Base-by-base conservation (phyloP, 2,797 vertebrate genomes). In the Moxostoma hubbsi region DNA sequence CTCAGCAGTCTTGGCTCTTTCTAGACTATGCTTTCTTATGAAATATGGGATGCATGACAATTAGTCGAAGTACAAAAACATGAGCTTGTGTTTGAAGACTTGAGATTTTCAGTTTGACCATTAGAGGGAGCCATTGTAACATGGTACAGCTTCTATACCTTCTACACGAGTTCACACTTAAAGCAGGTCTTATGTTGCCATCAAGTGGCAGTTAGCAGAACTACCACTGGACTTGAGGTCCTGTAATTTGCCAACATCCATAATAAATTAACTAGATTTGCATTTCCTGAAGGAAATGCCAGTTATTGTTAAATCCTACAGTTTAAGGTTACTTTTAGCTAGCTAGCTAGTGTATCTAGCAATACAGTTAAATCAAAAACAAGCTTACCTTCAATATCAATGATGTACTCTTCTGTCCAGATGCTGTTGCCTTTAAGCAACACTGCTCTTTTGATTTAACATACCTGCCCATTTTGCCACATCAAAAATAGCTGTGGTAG, bases 71-170 rank as follows among this genome's bases (percentile, higher is more conserved):
- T 2, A 24, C 45, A 1, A 50, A 50, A 50, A 5, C 36, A 36
- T 36, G 36, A 36, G 36, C 5, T 62, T 6, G 11, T 13, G 59
- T 13, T 45, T 62, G 59, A 43, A 61, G 5, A 11, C 58, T 4
- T 61, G 5, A 7, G 6, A 59, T 54, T 47, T 16, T 47, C 15
- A 9, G n/a, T 66, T 9, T 73, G 15, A 64, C 89, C 92, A 89
- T 88, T 64, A 88, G 93, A 88, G 87, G 66, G 88, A 88, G 88
- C 70, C 61, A 73, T 88, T 81, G 89, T 88, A 87, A 82, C 82
- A 49, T 47, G 5, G 13, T 13, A 9, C 57, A 62, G 8, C 15
- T 62, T 62, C 16, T 51, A 18, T 45, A 36, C 15, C 3, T 36
- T 16, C 9, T 13, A 9, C 9, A 59, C 58, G 6, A 1, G 13